These are phyloP conservation scores for Nematolebias whitei DNA, from an alignment of 2,113 vertebrate species.

Conservation along the genomic window DNA sequence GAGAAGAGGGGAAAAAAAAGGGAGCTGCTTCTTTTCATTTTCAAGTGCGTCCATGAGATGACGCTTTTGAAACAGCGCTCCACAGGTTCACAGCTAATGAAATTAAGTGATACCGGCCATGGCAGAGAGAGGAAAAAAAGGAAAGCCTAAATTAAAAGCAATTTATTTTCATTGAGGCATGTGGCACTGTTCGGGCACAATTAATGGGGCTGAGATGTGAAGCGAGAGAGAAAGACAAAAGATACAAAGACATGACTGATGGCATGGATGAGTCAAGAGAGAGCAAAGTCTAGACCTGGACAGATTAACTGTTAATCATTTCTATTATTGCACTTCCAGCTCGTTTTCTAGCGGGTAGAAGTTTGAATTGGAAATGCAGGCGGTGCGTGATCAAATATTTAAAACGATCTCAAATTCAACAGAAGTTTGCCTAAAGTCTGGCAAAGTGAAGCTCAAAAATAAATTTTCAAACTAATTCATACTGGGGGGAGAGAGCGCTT, in stretches of 20 bases:
- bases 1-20: conserved; percentile 45
- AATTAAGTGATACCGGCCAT: conserved; percentile 95
- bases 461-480: conserved; percentile 8
- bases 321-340: conserved; percentile 35
- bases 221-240: conserved; percentile 42
- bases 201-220: conserved; percentile 81
- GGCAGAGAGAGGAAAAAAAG: conserved; percentile 71
- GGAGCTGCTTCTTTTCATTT: conserved; percentile 92
- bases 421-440: conserved; percentile 32
- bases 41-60: conserved; percentile 91
- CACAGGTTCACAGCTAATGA: conserved; percentile 98
- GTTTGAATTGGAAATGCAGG: conserved; percentile 21
- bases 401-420: conserved; percentile 33
- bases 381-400: conserved; percentile 46
- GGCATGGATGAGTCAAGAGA: conserved; percentile 56
- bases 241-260: conserved; percentile 64
- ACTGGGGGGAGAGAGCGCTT: neutral
- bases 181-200: conserved; percentile 91
- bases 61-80: conserved; percentile 92
- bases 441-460: conserved; percentile 1
- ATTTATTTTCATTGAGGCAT: conserved; percentile 98
- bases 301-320: conserved; percentile 51
- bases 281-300: conserved; percentile 59
- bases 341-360: conserved; percentile 17
- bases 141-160: conserved; percentile 95